These are phyloP conservation scores for Ochotona princeps DNA, from an alignment of 2,113 vertebrate species.

Conservation along the genomic window DNA sequence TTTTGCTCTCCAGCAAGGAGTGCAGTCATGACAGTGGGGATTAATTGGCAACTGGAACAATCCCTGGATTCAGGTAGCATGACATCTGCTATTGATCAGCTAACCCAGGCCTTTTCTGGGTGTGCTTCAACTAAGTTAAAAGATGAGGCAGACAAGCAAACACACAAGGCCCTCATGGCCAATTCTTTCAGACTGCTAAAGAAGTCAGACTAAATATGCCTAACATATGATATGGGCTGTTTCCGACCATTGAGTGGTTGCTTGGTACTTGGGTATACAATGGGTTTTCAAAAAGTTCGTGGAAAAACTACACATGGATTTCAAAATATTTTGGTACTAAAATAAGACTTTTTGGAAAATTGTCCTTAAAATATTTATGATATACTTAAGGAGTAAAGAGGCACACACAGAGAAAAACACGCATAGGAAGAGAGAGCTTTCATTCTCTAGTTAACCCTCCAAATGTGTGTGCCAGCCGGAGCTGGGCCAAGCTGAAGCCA, in stretches of 20 bases:
- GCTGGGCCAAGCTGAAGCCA: too few species aligned
- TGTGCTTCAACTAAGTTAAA: not conserved
- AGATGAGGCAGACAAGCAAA: not conserved
- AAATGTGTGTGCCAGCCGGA: too few species aligned
- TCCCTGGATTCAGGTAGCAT: not conserved
- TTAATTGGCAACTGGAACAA: not conserved
- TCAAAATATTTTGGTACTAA: too few species aligned
- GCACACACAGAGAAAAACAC: too few species aligned
- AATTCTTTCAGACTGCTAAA: constrained; percentile 3
- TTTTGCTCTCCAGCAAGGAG: constrained; percentile 2
- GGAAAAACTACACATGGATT: too few species aligned
- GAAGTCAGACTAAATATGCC: not conserved
- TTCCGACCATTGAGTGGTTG: not conserved
- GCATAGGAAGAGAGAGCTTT: too few species aligned
- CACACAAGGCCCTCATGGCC: not conserved
- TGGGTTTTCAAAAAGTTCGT: too few species aligned
- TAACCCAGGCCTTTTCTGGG: not conserved
- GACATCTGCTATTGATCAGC: not conserved
- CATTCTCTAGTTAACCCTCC: too few species aligned
- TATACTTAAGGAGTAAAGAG: too few species aligned
- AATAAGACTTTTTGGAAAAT: too few species aligned
- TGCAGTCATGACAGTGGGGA: not conserved
- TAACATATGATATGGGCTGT: not conserved
- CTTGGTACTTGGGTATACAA: not conserved
- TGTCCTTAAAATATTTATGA: too few species aligned